Percentiles rank a stretch among this genome's conserved stretches.
phyloP scores from a whole-genome alignment of 2,888 invertebrate genomes.

The Chloromyia formosa region DNA sequence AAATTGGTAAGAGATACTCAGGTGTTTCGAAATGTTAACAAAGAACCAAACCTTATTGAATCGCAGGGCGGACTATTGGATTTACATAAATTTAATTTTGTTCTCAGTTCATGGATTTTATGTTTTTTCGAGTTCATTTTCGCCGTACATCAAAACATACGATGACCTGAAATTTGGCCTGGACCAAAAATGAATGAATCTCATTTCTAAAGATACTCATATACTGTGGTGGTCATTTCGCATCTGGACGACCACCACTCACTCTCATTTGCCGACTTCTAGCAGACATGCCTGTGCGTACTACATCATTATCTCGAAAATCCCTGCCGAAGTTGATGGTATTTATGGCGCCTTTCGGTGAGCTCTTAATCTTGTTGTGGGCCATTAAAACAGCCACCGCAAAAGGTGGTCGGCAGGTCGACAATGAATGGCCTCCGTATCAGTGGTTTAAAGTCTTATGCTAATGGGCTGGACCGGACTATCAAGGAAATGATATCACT shows the following conservation, averaged over 20 bases:
- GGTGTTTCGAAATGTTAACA: conserved; percentile 13
- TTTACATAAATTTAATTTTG: conserved; percentile 35
- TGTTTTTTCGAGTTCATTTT: not conserved
- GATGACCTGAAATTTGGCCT: too few relatives aligned
- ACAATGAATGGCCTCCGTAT: conserved; percentile 13
- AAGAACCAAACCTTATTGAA: not conserved
- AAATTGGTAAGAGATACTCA: conserved; percentile 24
- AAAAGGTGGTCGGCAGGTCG: conserved; percentile 8
- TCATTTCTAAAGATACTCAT: too few relatives aligned
- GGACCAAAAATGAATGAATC: too few relatives aligned
- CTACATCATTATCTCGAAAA: conserved; percentile 26
- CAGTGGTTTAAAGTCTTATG: conserved; percentile 37
- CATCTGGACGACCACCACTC: not conserved
- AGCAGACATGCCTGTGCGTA: not conserved
- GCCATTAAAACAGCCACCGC: conserved; percentile 30
- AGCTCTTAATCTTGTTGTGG: conserved; percentile 42
- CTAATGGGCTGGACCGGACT: conserved; percentile 21
- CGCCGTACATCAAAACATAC: too few relatives aligned
- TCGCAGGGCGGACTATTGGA: not conserved
- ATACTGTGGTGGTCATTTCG: too few relatives aligned
- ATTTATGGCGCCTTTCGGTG: conserved; percentile 44
- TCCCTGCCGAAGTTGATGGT: conserved; percentile 37
- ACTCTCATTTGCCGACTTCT: not conserved
- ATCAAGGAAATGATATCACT: too few relatives aligned
- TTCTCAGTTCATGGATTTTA: conserved; percentile 3